Conservation (phyloP, 2,888 invertebrate species). For the Schrankia costaestrigalis region DNA sequence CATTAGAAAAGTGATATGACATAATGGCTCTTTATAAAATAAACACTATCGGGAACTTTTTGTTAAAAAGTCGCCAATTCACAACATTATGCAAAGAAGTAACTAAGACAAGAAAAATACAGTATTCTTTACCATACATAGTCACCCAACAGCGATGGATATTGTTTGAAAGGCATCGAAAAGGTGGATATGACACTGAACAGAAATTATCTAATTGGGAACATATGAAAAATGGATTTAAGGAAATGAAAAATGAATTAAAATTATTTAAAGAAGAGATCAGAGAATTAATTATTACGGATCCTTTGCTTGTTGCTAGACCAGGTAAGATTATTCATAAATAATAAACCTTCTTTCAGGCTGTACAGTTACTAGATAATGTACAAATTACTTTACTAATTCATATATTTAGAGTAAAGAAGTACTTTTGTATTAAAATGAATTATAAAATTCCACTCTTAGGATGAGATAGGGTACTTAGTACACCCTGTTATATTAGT, state of each 20-base stretch:
- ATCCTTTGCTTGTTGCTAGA: conserved; percentile 80
- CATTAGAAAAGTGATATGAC: not conserved
- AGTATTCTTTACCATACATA: conserved; percentile 28
- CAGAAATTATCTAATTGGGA: conserved; percentile 69
- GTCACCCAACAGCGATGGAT: conserved; percentile 47
- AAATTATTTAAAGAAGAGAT: conserved; percentile 84
- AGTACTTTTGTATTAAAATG: no score
- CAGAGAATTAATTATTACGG: conserved; percentile 82
- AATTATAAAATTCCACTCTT: no score
- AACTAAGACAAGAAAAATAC: conserved; percentile 29
- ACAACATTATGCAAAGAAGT: conserved; percentile 39
- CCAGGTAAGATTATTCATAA: conserved; percentile 60
- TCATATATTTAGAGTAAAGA: no score
- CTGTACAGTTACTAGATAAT: no score
- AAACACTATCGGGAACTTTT: conserved; percentile 28
- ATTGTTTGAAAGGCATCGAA: conserved; percentile 82
- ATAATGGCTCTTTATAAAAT: conserved; percentile 37
- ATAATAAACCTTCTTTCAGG: no score
- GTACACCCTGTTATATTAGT: no score
- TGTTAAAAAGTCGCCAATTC: conserved; percentile 38
- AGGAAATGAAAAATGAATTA: conserved; percentile 84
- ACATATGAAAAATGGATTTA: conserved; percentile 82
- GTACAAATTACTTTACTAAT: no score
- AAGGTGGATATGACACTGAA: conserved; percentile 79
- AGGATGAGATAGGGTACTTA: no score